phyloP scores from a whole-genome alignment of 2,888 invertebrate species.

The Iselma pallidipennis region DNA sequence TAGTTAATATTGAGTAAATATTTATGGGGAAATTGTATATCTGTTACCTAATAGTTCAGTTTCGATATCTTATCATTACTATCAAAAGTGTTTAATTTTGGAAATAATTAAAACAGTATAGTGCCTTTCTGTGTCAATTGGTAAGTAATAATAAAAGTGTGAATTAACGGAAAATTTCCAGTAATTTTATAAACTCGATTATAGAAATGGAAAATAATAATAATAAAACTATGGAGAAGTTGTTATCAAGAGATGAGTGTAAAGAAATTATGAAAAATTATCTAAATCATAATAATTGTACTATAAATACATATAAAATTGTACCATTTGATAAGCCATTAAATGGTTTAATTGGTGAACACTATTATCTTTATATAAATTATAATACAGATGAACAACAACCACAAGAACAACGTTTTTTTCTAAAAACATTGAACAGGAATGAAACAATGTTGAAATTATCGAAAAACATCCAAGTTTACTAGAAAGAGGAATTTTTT shows the following conservation, averaged over 20 bases:
- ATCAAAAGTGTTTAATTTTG: too few relatives aligned
- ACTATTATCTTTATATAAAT: constrained; percentile 29
- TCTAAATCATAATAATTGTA: constrained; percentile 7
- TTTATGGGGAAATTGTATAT: too few relatives aligned
- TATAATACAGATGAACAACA: constrained; percentile 18
- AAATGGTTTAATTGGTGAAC: constrained; percentile 37
- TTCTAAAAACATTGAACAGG: constrained; percentile 38
- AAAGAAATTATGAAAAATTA: constrained; percentile 19
- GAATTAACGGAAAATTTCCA: too few relatives aligned
- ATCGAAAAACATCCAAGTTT: constrained; percentile 33
- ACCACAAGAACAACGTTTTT: constrained; percentile 26
- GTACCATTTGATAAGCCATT: constrained; percentile 26
- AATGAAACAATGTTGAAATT: constrained; percentile 33
- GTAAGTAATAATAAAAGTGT: too few relatives aligned
- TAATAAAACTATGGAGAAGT: neutral
- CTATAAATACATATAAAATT: constrained; percentile 17
- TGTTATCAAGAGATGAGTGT: constrained; percentile 26
- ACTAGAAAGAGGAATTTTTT: constrained; percentile 45
- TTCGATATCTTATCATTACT: too few relatives aligned
- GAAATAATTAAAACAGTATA: too few relatives aligned
- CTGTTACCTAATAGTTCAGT: too few relatives aligned
- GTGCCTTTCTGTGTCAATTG: too few relatives aligned
- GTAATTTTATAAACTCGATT: too few relatives aligned
- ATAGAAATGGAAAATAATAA: too few relatives aligned
- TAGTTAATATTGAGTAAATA: too few relatives aligned